Conservation (phyloP, 92 coral and sea anemone genomes). For the Pocillopora meandrina region DNA sequence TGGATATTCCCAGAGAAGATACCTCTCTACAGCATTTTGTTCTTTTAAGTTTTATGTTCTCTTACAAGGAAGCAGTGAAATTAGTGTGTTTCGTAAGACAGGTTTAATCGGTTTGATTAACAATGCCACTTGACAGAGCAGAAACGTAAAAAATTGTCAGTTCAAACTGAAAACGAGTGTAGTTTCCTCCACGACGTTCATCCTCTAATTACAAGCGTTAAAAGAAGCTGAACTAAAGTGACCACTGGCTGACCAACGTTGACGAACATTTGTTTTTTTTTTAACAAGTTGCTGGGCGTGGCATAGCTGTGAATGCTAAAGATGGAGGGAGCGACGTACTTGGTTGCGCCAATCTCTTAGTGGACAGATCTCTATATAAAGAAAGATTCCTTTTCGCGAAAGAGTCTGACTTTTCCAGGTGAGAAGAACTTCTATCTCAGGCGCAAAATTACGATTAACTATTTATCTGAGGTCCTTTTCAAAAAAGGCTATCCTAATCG, state of each 20-base stretch:
- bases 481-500: background rate
- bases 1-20: no score
- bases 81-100: no score
- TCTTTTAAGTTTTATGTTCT: no score
- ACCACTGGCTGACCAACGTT: no score
- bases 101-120: no score
- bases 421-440: background rate
- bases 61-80: no score
- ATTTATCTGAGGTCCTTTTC: background rate
- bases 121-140: no score
- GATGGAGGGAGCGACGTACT: slow-evolving; percentile 60
- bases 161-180: no score
- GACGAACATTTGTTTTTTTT: background rate
- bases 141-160: no score
- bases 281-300: slow-evolving; percentile 75
- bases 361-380: slow-evolving; percentile 29
- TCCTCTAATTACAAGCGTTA: no score
- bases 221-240: background rate
- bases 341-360: slow-evolving; percentile 81
- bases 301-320: slow-evolving; percentile 65
- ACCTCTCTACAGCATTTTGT: no score
- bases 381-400: slow-evolving; percentile 48
- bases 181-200: no score
- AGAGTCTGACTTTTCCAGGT: slow-evolving; percentile 54
- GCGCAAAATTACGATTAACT: background rate